These are phyloP conservation scores for Diabrotica virgifera DNA, from an alignment of 1,140 invertebrate species.

Conservation along the genomic window DNA sequence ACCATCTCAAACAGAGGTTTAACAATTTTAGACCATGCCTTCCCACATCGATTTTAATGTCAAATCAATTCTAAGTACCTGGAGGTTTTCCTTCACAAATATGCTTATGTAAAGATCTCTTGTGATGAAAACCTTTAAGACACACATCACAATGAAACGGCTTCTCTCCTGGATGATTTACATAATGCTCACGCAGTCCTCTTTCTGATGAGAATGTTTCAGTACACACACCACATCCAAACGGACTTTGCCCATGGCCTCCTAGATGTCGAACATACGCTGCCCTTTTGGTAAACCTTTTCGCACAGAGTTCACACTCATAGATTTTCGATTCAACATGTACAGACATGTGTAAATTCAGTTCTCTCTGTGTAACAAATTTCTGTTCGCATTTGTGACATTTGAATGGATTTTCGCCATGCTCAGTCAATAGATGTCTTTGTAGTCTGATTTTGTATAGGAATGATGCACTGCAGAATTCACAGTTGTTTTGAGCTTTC, in stretches of 20 bases:
- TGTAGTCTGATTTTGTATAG: conserved; percentile 3
- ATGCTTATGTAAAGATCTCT: background rate
- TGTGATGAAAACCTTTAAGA: background rate
- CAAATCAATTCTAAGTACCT: background rate
- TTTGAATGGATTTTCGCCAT: background rate
- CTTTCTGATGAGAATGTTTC: background rate
- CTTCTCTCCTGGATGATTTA: background rate
- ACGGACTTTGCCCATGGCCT: background rate
- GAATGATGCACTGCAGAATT: background rate
- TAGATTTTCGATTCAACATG: background rate
- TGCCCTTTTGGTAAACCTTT: background rate
- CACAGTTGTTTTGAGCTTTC: background rate
- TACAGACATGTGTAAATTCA: background rate
- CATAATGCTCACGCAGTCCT: background rate
- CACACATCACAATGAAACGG: background rate
- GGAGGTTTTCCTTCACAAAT: background rate
- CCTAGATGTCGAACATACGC: background rate
- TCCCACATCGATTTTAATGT: too few relatives aligned
- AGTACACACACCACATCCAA: background rate
- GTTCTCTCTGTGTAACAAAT: background rate
- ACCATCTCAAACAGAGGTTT: too few relatives aligned
- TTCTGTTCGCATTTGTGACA: background rate
- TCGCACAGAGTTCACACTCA: background rate
- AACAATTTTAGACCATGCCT: too few relatives aligned
- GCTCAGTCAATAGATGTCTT: background rate